phyloP scores from a whole-genome alignment of 1,140 invertebrate genomes.

The Zeugodacus cucurbitae region DNA sequence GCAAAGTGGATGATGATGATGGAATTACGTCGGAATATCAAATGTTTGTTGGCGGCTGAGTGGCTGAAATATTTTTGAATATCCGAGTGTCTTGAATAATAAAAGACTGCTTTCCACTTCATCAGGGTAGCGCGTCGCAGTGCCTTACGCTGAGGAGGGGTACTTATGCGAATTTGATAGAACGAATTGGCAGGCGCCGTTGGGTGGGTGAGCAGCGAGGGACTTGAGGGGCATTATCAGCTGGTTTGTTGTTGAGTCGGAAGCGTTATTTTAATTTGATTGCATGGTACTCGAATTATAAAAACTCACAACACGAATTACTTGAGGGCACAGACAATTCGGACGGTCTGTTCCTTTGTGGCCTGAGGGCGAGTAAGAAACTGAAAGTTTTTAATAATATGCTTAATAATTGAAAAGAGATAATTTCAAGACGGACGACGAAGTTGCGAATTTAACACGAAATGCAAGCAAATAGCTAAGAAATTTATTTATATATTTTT shows the following conservation, averaged over 20 bases:
- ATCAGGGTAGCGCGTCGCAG: not conserved
- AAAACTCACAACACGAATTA: not conserved
- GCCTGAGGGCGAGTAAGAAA: not conserved
- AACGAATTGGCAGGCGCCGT: too few species aligned
- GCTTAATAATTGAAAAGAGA: not conserved
- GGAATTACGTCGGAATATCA: not conserved
- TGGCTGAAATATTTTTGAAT: constrained; percentile 4
- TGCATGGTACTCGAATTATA: not conserved
- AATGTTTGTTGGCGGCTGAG: constrained; percentile 29
- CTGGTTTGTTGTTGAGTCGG: not conserved
- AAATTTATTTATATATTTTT: too few species aligned
- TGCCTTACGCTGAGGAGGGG: too few species aligned
- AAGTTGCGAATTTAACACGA: not conserved
- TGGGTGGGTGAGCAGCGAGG: not conserved
- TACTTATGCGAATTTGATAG: not conserved
- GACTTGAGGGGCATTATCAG: not conserved
- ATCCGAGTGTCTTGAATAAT: not conserved
- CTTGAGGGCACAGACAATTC: not conserved
- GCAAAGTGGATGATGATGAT: constrained; percentile 12
- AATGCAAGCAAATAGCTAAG: not conserved
- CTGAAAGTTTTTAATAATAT: not conserved
- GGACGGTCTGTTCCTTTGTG: not conserved
- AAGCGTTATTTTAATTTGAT: not conserved
- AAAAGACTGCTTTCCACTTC: not conserved
- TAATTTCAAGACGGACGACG: not conserved